Conservation (phyloP, 1,140 invertebrate genomes). For the Tribolium castaneum region DNA sequence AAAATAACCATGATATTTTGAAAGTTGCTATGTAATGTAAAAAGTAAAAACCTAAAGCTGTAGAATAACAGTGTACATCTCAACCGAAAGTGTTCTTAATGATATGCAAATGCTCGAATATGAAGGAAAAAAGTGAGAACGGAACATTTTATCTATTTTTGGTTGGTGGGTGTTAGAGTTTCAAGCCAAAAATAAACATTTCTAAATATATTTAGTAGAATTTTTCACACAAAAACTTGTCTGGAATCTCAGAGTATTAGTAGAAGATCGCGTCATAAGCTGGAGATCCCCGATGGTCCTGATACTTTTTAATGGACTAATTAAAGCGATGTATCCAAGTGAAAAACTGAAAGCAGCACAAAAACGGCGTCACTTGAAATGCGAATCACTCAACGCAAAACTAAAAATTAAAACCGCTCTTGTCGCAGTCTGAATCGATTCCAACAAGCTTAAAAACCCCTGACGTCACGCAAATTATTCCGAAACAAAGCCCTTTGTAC, state of each 20-base stretch:
- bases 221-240: not conserved
- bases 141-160: too few relatives aligned
- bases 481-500: not conserved
- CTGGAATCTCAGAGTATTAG: not conserved
- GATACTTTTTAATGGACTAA: not conserved
- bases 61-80: too few relatives aligned
- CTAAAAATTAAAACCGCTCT: not conserved
- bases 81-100: too few relatives aligned
- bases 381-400: not conserved
- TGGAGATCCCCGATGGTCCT: not conserved
- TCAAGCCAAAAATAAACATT: not conserved
- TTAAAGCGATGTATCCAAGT: not conserved
- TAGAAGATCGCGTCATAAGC: not conserved
- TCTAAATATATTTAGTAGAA: not conserved
- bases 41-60: too few relatives aligned
- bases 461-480: conserved; percentile 14
- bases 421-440: not conserved
- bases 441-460: not conserved
- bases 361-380: not conserved
- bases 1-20: too few relatives aligned
- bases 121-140: too few relatives aligned
- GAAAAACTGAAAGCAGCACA: not conserved
- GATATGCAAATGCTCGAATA: too few relatives aligned
- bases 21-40: too few relatives aligned
- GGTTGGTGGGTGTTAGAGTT: too few relatives aligned